Base-by-base conservation (phyloP, 2,888 invertebrate species). In the Aphodius sticticus region DNA sequence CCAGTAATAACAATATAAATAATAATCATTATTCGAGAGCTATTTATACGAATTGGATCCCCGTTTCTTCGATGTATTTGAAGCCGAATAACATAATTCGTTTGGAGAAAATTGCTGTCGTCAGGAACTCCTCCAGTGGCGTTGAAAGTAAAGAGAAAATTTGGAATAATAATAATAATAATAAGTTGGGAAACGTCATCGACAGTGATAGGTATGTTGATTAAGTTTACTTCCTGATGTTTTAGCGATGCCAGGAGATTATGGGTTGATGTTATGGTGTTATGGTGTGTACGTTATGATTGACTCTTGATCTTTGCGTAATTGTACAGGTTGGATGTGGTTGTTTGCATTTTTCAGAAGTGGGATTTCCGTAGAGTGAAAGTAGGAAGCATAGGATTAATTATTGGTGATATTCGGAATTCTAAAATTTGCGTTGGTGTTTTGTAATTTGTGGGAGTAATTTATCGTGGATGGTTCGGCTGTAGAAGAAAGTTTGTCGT, bases 1-100 rank as follows among this genome's bases (percentile, higher is more conserved):
- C 16, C 26, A 70, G 16, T 6, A 70, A 36, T n/a, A 69, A 69
- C 5, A 37, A 16, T 16, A 74, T 36, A 35, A 90, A 89, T 77
- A 90, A 90, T 83, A 87, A 90, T 37, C 78, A 81, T 36, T 79
- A 81, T 26, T 76, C 83, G 4, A 83, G 85, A 77, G 83, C 86
- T 38, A 85, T 86, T 70, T 88, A 87, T 82, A 86, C 87, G 14
- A 89, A 87, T 80, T 90, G 90, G 90, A 88, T 88, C 83, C 89
- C 90, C 6, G 85, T 89, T 6, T 85, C 87, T 70, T 86, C 87
- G 6, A 84, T 86, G 4, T 88, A 88, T 75, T 85, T 86, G 79
- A 87, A 86, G 78, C 88, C 88, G 0, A 74, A 74, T 53, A 86
- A 87, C 70, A 81, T 88, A 12, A 84, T 88, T 16, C 83, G 86